Conservation (phyloP, 92 coral and sea anemone genomes). For the Virgularia gustaviana region DNA sequence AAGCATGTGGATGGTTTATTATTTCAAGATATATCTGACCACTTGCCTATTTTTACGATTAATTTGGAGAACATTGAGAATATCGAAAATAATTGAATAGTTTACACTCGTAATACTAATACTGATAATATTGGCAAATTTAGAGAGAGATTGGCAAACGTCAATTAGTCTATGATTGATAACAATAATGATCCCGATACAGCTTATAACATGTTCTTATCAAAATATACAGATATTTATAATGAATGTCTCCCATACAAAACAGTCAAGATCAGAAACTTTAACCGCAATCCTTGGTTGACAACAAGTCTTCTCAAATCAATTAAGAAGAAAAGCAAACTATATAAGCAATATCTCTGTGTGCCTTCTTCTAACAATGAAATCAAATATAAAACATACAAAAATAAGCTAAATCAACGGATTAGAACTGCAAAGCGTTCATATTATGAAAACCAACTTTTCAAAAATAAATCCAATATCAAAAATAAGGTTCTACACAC, state of each 20-base stretch:
- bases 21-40: slow-evolving; percentile 58
- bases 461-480: slow-evolving; percentile 12
- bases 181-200: slow-evolving; percentile 35
- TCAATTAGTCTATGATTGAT: slow-evolving; percentile 29
- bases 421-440: slow-evolving; percentile 48
- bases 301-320: slow-evolving; percentile 47
- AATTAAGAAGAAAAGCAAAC: slow-evolving; percentile 46
- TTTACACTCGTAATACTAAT: not conserved
- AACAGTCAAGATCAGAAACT: slow-evolving; percentile 32
- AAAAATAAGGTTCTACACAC: slow-evolving; percentile 32
- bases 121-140: not conserved
- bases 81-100: not conserved
- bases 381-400: slow-evolving; percentile 7
- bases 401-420: no score
- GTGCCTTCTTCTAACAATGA: not conserved
- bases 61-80: not conserved
- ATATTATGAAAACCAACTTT: slow-evolving; percentile 25
- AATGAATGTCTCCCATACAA: slow-evolving; percentile 46
- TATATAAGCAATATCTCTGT: slow-evolving; percentile 44
- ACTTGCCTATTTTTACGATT: slow-evolving; percentile 55
- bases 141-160: slow-evolving; percentile 11
- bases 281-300: slow-evolving; percentile 36
- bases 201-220: slow-evolving; percentile 31
- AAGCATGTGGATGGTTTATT: slow-evolving; percentile 28
- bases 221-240: slow-evolving; percentile 38